Percentiles rank a stretch among this genome's conserved stretches.
Conservation (phyloP, 2,113 vertebrate species). For the Dicerorhinus sumatrensis region DNA sequence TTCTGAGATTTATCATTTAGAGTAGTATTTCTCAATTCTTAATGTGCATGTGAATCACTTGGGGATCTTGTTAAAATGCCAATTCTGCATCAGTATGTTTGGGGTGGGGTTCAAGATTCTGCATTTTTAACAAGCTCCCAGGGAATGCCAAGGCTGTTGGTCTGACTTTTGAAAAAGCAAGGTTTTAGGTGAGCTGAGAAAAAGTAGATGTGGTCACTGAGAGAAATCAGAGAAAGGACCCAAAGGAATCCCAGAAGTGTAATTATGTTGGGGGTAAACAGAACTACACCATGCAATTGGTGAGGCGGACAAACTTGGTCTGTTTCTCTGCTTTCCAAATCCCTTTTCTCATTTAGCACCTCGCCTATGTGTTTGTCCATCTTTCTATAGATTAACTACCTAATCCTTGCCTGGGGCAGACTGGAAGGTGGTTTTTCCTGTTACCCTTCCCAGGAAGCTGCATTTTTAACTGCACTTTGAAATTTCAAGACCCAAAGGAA, state of each 20-base stretch:
- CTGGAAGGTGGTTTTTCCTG: neutral
- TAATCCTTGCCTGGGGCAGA: neutral
- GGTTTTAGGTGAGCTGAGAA: neutral
- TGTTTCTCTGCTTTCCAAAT: neutral
- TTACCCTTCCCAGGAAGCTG: neutral
- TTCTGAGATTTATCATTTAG: neutral
- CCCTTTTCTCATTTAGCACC: neutral
- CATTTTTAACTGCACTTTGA: neutral
- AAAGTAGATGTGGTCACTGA: neutral
- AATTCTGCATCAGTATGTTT: neutral
- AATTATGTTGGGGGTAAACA: neutral
- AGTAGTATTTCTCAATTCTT: constrained; percentile 4
- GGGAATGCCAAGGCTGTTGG: neutral
- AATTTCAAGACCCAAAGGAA: neutral
- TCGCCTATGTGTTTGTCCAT: neutral
- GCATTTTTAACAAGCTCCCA: constrained; percentile 8
- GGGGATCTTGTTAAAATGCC: constrained; percentile 11
- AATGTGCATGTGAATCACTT: neutral
- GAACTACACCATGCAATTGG: neutral
- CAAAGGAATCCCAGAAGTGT: neutral
- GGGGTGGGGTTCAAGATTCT: neutral
- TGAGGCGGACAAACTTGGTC: neutral
- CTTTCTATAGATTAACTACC: neutral
- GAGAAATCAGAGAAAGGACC: neutral
- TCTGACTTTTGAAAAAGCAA: constrained; percentile 24